Conservation (phyloP, 1,140 invertebrate species). For the Aradophagus sp. region DNA sequence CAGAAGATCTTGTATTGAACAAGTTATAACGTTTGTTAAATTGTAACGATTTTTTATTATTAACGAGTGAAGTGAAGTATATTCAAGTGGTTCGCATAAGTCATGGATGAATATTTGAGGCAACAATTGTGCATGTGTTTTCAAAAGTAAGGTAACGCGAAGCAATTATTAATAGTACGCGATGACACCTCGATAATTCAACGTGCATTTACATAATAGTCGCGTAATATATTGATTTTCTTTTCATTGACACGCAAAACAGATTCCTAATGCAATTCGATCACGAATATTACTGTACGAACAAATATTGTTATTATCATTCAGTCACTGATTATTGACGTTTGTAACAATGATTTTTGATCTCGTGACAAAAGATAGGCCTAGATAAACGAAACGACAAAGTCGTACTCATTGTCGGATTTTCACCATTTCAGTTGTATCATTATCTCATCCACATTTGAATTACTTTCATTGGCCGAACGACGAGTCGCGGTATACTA, state of each 20-base stretch:
- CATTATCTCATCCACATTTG: constrained; percentile 19
- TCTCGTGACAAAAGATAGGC: constrained; percentile 65
- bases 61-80: too few species aligned
- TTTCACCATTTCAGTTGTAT: constrained; percentile 17
- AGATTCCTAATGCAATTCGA: constrained; percentile 62
- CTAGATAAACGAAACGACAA: constrained; percentile 62
- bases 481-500: constrained; percentile 15
- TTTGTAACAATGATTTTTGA: constrained; percentile 72
- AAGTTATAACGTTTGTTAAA: constrained; percentile 11
- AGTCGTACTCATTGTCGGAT: constrained; percentile 23
- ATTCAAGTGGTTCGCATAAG: background rate
- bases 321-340: constrained; percentile 56
- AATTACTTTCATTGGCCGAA: constrained; percentile 12
- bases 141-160: constrained; percentile 8
- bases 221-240: constrained; percentile 60
- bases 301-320: constrained; percentile 30
- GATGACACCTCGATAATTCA: constrained; percentile 53
- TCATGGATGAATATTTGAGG: constrained; percentile 1
- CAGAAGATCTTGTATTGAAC: background rate
- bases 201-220: constrained; percentile 65
- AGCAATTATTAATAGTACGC: constrained; percentile 13
- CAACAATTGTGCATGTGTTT: constrained; percentile 6
- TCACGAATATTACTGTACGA: constrained; percentile 21
- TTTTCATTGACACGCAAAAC: constrained; percentile 56
- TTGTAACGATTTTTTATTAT: too few species aligned